Evolutionary conservation across 1,140 invertebrate species (phyloP), one percentile per base, ranked within the genome.

Genomic region (Limonius californicus): DNA sequence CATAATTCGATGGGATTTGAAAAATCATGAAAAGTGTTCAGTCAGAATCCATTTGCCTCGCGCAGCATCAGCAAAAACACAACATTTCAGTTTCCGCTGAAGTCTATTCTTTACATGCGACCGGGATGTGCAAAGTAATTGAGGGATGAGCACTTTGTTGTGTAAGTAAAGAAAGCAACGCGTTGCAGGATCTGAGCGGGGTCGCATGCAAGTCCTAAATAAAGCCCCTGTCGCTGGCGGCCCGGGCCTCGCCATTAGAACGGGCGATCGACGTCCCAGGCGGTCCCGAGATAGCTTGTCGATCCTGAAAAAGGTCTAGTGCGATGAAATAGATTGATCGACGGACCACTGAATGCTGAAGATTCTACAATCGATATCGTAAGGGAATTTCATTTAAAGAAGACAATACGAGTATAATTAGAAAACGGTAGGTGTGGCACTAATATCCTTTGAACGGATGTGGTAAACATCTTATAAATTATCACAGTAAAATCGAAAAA

Each of bases 261-360:
- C 45, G 45, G 16, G 8, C 45, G 7, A 50, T 12, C 14, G 16
- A 15, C 16, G 16, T 50, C 45, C 45, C 45, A 50, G n/a, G 19
- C 45, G 14, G 45, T 19, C 8, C 2, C 45, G 45, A 12, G 45
- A 50, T 50, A 50, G 45, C 45, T 50, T 50, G 7, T 50, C 45
- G 45, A 50, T 18, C 45, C 45, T 14, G 45, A 14, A 50, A 50
- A 50, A 50, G n/a, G 2, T 18, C 45, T 50, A 6, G n/a, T 50
- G 23, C 9, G 23, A 27, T 50, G n/a, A 18, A 50, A 50, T 18
- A 50, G 45, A 50, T 50, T 50, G 45, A 50, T 50, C 45, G 19
- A 7, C 45, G n/a, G 45, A 50, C 18, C 19, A 50, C 19, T 50
- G 45, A 15, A 50, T 11, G 45, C 1, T 3, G 8, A 50, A 2